phyloP scores from a whole-genome alignment of 2,888 invertebrate genomes.

The Nephrocerus scutellatus region DNA sequence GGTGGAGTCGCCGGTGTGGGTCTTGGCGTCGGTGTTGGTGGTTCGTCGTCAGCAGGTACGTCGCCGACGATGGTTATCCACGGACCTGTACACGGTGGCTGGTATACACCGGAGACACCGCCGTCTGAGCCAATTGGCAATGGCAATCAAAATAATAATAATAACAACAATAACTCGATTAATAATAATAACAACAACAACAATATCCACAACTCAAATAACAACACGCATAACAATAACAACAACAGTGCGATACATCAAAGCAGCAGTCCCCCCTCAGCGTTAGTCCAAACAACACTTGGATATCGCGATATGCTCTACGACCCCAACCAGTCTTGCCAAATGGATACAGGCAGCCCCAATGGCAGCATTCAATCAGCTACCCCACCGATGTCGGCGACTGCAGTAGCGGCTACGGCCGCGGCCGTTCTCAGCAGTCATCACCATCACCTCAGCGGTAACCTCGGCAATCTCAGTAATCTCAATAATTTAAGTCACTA shows the following conservation, averaged over 20 bases:
- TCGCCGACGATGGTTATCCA: conserved; percentile 41
- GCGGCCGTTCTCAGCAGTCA: conserved; percentile 39
- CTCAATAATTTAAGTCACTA: conserved; percentile 46
- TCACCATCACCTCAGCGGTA: conserved; percentile 40
- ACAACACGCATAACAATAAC: conserved; percentile 21
- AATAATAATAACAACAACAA: conserved; percentile 24
- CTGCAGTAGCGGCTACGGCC: conserved; percentile 33
- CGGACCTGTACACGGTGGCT: conserved; percentile 45
- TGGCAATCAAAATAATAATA: conserved; percentile 26
- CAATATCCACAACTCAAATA: conserved; percentile 26
- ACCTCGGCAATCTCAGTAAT: conserved; percentile 43
- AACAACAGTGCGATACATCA: conserved; percentile 30
- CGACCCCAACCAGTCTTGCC: conserved; percentile 47
- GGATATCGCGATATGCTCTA: conserved; percentile 48
- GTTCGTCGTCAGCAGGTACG: conserved; percentile 31
- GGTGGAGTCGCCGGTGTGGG: conserved; percentile 28
- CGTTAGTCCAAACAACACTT: conserved; percentile 29
- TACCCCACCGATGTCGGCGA: conserved; percentile 41
- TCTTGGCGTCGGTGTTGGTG: conserved; percentile 26
- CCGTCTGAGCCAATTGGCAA: conserved; percentile 41
- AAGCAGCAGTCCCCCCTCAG: conserved; percentile 1
- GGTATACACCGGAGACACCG: conserved; percentile 48
- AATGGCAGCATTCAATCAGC: conserved; percentile 47
- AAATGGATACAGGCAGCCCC: conserved; percentile 47
- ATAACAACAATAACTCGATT: conserved; percentile 23